Evolutionary conservation across 2,797 vertebrate species (phyloP).

Genomic region (Brachyalestes nurse): DNA sequence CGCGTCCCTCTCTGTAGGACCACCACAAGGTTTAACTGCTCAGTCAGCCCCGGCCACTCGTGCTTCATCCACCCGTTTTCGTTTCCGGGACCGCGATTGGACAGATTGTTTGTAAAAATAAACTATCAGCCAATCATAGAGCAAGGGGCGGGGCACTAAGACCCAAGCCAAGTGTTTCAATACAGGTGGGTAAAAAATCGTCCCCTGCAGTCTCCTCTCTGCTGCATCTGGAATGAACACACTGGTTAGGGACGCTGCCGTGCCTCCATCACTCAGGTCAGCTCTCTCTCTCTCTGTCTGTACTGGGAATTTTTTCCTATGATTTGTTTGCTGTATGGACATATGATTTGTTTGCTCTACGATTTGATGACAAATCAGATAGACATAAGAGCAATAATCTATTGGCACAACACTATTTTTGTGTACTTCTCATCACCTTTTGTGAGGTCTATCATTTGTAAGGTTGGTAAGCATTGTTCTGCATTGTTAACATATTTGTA

Average conservation of each 20-base stretch:
- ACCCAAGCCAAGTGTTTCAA: neutral
- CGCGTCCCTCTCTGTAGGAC: conserved; percentile 58
- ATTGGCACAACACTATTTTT: neutral
- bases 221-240: conserved; percentile 50
- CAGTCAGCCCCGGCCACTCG: conserved; percentile 68
- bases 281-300: conserved; percentile 38
- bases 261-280: conserved; percentile 65
- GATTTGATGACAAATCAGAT: neutral
- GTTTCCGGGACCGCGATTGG: neutral
- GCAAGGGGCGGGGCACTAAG: neutral
- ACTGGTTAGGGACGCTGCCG: conserved; percentile 57
- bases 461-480: neutral
- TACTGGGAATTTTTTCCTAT: neutral
- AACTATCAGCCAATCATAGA: neutral
- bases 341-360: neutral
- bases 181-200: neutral
- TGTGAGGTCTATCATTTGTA: neutral
- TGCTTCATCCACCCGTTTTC: neutral
- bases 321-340: neutral
- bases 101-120: neutral
- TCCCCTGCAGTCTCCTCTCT: conserved; percentile 70
- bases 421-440: neutral
- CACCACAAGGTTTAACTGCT: conserved; percentile 37
- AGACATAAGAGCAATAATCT: neutral
- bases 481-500: neutral